phyloP scores from a whole-genome alignment of 53 echinoderm and acorn worm genomes.

The Zoroaster sp. region DNA sequence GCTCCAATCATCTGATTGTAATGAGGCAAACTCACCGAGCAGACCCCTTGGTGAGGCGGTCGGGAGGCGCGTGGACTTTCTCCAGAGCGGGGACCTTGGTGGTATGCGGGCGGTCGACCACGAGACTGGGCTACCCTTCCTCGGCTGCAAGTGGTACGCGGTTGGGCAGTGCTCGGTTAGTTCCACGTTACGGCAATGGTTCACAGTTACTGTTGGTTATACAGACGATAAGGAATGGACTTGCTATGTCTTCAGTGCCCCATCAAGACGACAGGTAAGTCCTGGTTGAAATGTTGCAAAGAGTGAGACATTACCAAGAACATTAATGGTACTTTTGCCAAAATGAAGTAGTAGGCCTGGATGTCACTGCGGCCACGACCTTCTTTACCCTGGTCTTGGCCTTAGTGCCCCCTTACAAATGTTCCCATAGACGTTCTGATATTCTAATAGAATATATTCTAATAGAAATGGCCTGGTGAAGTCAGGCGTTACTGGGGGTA shows the following conservation, averaged over 20 bases:
- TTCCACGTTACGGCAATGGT: constrained; percentile 41
- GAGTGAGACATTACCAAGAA: too few relatives aligned
- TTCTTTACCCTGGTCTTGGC: too few relatives aligned
- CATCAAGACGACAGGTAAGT: constrained; percentile 60
- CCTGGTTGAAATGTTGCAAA: too few relatives aligned
- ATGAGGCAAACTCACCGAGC: constrained; percentile 6
- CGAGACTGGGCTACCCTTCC: constrained; percentile 49
- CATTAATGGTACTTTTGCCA: too few relatives aligned
- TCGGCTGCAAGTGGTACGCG: constrained; percentile 57
- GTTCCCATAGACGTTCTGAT: too few relatives aligned
- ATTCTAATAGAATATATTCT: too few relatives aligned
- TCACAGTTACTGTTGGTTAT: constrained; percentile 53
- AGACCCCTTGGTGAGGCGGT: constrained; percentile 44
- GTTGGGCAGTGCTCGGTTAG: constrained; percentile 53
- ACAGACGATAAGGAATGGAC: constrained; percentile 55
- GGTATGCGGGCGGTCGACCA: constrained; percentile 53
- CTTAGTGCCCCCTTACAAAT: too few relatives aligned
- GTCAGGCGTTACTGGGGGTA: too few relatives aligned
- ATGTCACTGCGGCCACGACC: too few relatives aligned
- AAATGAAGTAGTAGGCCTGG: too few relatives aligned
- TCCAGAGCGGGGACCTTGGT: constrained; percentile 33
- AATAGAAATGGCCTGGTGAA: too few relatives aligned
- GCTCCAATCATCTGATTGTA: neutral
- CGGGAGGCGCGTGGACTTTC: constrained; percentile 49
- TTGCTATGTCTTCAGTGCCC: constrained; percentile 54